A percentile compares a stretch with the other conserved stretches of the same genome.
Conservation (phyloP, 2,888 invertebrate species). For the Polyploca ridens region DNA sequence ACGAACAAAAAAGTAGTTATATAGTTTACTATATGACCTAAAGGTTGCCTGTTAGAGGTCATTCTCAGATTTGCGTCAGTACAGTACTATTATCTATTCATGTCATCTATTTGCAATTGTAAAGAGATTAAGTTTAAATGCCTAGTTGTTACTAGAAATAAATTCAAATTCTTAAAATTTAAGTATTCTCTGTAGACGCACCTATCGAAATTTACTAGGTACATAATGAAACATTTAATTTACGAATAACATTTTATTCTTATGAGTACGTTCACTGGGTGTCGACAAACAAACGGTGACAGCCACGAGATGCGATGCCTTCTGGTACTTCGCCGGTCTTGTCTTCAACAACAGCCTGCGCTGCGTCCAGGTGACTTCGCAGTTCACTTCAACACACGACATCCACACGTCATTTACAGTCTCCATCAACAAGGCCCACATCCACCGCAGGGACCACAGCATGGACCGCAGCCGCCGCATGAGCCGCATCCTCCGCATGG, state of each 20-base stretch:
- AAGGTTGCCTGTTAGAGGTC: too few relatives aligned
- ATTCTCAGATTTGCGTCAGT: too few relatives aligned
- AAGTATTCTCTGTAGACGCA: background rate
- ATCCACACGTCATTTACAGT: background rate
- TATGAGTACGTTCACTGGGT: slow-evolving; percentile 32
- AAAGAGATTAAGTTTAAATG: too few relatives aligned
- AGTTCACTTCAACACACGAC: background rate
- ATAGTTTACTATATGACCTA: too few relatives aligned
- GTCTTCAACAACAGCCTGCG: background rate
- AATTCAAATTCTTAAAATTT: background rate
- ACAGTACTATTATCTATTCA: too few relatives aligned
- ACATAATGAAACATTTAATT: background rate
- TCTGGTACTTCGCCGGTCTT: background rate
- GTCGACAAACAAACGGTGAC: slow-evolving; percentile 21
- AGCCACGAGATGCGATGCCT: slow-evolving; percentile 23
- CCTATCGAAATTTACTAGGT: background rate
- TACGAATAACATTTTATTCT: slow-evolving; percentile 36
- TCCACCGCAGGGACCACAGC: slow-evolving; percentile 27
- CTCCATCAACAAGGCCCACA: slow-evolving; percentile 25
- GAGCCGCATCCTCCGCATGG: slow-evolving; percentile 7
- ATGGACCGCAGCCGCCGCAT: slow-evolving; percentile 12
- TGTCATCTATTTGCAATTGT: too few relatives aligned
- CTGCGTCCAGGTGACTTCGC: slow-evolving; percentile 1
- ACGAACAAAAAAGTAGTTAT: too few relatives aligned
- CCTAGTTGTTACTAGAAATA: too few relatives aligned